phyloP scores from a whole-genome alignment of 2,888 invertebrate genomes.

The Coelopa pilipes region DNA sequence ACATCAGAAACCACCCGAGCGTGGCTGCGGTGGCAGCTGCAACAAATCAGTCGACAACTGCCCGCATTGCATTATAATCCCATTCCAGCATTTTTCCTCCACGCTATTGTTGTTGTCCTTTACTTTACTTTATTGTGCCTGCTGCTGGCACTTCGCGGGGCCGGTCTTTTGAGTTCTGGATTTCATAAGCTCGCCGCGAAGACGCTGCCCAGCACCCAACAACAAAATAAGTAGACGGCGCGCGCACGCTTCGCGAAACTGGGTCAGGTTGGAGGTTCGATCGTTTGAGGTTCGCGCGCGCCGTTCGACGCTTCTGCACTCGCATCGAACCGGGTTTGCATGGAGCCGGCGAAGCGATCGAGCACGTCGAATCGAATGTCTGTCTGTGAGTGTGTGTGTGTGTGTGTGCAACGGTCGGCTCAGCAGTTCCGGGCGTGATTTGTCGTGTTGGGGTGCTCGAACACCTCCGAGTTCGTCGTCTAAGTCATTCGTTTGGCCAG shows the following conservation, averaged over 20 bases:
- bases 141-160: slow-evolving; percentile 43
- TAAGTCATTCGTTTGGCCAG: slow-evolving; percentile 54
- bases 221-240: not conserved
- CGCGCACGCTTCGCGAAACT: slow-evolving; percentile 7
- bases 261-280: slow-evolving; percentile 8
- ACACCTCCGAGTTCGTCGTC: slow-evolving; percentile 44
- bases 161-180: slow-evolving; percentile 2
- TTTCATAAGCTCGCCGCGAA: not conserved
- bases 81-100: not conserved
- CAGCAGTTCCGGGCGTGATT: not conserved
- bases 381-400: not conserved
- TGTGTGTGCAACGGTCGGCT: not conserved
- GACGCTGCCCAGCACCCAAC: not conserved
- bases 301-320: not conserved
- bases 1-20: slow-evolving; percentile 34
- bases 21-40: slow-evolving; percentile 36
- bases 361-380: not conserved
- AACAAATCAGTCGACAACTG: slow-evolving; percentile 28
- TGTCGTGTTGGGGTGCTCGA: slow-evolving; percentile 20
- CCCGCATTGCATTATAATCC: slow-evolving; percentile 11
- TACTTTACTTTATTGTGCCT: not conserved
- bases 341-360: not conserved
- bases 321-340: not conserved
- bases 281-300: no score
- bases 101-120: not conserved